Evolutionary conservation across 2,888 invertebrate genomes (phyloP).

Genomic region (Sesia bembeciformis): DNA sequence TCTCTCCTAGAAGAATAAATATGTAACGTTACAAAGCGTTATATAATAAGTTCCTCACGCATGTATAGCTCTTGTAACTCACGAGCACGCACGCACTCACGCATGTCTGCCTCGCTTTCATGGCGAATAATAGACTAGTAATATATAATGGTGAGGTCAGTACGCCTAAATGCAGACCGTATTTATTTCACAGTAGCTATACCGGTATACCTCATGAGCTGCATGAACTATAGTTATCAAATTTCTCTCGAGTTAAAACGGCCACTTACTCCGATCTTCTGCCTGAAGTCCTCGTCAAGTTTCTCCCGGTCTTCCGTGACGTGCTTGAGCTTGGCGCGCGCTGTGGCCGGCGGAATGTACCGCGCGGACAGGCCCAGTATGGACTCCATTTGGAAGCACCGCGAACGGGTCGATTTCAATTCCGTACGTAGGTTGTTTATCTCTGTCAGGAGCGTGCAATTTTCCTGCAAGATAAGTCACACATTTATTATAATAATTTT

Average conservation of each 20-base stretch:
- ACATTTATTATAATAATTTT: too few species aligned
- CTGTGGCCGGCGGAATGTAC: slow-evolving; percentile 73
- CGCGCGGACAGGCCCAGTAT: slow-evolving; percentile 77
- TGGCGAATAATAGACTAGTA: too few species aligned
- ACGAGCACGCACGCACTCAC: too few species aligned
- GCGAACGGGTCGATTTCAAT: slow-evolving; percentile 77
- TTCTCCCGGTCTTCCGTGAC: slow-evolving; percentile 76
- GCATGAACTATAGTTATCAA: too few species aligned
- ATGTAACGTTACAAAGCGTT: too few species aligned
- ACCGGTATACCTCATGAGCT: too few species aligned
- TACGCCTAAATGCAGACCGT: too few species aligned
- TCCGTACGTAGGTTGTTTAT: slow-evolving; percentile 83
- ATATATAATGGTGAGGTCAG: too few species aligned
- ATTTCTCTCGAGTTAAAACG: too few species aligned
- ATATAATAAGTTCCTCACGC: too few species aligned
- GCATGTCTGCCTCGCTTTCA: neutral
- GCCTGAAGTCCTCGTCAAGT: slow-evolving; percentile 71
- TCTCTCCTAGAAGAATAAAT: slow-evolving; percentile 42
- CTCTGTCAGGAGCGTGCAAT: slow-evolving; percentile 83
- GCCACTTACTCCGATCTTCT: slow-evolving; percentile 53
- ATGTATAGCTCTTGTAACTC: too few species aligned
- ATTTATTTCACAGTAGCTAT: too few species aligned
- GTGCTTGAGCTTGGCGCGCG: slow-evolving; percentile 77
- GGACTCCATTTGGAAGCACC: slow-evolving; percentile 82
- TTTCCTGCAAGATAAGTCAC: slow-evolving; percentile 71